Evolutionary conservation across 2,888 invertebrate genomes (phyloP).

Genomic region (Rhorus exstirpatorius): DNA sequence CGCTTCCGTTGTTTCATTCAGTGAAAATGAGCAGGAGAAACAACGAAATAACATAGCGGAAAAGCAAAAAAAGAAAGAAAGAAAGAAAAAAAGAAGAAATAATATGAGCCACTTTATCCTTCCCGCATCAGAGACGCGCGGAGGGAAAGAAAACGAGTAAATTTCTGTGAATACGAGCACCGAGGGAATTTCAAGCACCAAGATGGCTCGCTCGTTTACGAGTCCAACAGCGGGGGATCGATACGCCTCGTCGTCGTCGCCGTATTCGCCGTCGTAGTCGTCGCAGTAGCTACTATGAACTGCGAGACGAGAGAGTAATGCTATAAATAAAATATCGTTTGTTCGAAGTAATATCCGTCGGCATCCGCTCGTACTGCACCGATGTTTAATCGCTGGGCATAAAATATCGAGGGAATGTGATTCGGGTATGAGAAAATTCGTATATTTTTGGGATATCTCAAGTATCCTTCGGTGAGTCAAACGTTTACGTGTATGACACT

Average conservation of each 20-base stretch:
- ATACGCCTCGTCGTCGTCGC: constrained; percentile 62
- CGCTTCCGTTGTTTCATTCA: constrained; percentile 47
- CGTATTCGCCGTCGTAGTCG: constrained; percentile 29
- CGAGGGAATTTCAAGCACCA: constrained; percentile 67
- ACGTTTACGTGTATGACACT: neutral
- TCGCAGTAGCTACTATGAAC: constrained; percentile 27
- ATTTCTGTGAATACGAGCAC: constrained; percentile 67
- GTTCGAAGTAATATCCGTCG: constrained; percentile 26
- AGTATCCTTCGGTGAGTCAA: neutral
- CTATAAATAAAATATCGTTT: constrained; percentile 64
- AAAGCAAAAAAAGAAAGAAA: constrained; percentile 75
- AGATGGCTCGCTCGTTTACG: constrained; percentile 68
- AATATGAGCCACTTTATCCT: constrained; percentile 62
- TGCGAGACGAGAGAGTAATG: constrained; percentile 41
- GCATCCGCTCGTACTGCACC: constrained; percentile 16
- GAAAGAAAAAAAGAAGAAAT: constrained; percentile 49
- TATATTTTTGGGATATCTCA: constrained; percentile 23
- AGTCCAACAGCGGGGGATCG: constrained; percentile 61
- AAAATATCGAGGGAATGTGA: constrained; percentile 1
- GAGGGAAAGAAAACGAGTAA: constrained; percentile 62
- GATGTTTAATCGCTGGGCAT: constrained; percentile 10
- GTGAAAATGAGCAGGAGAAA: constrained; percentile 19
- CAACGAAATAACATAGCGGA: constrained; percentile 9
- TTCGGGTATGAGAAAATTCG: constrained; percentile 9
- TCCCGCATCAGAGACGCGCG: constrained; percentile 37